Percentiles rank a stretch among this genome's conserved stretches.
These are phyloP conservation scores for Acrocephalus kingi DNA, from an alignment of 2,113 vertebrate genomes.

Conservation along the genomic window DNA sequence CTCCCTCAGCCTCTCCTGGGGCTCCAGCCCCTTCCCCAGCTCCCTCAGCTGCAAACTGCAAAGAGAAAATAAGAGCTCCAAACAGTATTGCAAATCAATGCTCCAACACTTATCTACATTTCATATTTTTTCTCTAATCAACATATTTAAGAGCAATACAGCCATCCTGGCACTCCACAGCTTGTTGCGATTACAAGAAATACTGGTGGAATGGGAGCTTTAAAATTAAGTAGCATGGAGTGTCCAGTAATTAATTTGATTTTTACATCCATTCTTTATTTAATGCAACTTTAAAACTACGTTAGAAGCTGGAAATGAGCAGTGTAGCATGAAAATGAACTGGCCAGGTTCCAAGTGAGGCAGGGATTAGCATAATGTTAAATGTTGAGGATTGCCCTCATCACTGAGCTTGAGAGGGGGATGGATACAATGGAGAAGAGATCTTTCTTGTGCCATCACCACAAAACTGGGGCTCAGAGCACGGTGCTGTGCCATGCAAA, in stretches of 20 bases:
- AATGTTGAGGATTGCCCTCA: background rate
- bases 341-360: constrained; percentile 64
- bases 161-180: constrained; percentile 28
- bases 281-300: constrained; percentile 72
- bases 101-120: background rate
- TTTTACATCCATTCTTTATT: constrained; percentile 75
- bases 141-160: constrained; percentile 22
- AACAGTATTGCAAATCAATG: constrained; percentile 30
- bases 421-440: background rate
- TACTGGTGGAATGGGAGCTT: constrained; percentile 73
- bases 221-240: constrained; percentile 80
- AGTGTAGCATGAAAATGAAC: constrained; percentile 67
- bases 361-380: constrained; percentile 52
- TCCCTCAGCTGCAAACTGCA: background rate
- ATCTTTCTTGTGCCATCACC: background rate
- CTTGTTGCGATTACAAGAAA: constrained; percentile 76
- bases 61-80: background rate
- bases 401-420: background rate
- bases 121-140: constrained; percentile 25
- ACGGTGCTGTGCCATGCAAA: accelerated
- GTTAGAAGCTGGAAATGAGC: constrained; percentile 62
- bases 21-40: background rate
- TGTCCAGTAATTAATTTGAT: constrained; percentile 79
- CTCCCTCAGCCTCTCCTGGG: background rate
- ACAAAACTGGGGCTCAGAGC: background rate